Evolutionary conservation across 2,113 vertebrate species (phyloP).

Genomic region (Crocuta crocuta): DNA sequence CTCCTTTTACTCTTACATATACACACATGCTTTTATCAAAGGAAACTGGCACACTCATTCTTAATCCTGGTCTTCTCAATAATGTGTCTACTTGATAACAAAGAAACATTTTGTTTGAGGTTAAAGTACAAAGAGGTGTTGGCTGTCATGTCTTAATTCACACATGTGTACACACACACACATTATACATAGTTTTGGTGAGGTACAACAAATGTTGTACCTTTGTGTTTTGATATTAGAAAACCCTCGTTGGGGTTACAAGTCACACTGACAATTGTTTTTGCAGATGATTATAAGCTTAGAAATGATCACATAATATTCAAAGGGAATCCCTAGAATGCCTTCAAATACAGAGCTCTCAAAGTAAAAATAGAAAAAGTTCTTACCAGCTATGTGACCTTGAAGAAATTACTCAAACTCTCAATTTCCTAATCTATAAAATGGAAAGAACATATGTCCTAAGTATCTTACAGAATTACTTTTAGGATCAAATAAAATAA

Average conservation of each 20-base stretch:
- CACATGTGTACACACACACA: neutral
- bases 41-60: neutral
- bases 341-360: neutral
- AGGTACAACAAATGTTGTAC: neutral
- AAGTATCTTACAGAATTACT: neutral
- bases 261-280: slow-evolving; percentile 16
- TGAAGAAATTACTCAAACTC: slow-evolving; percentile 6
- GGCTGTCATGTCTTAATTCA: neutral
- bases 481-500: slow-evolving; percentile 39
- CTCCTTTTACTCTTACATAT: neutral
- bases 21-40: neutral
- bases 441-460: neutral
- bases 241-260: slow-evolving; percentile 13
- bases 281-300: neutral
- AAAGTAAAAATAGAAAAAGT: slow-evolving; percentile 26
- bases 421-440: slow-evolving; percentile 17
- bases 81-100: neutral
- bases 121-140: slow-evolving; percentile 30
- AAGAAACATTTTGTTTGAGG: neutral
- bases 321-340: slow-evolving; percentile 42
- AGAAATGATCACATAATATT: slow-evolving; percentile 29
- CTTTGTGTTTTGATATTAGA: neutral
- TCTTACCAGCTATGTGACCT: neutral
- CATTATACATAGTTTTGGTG: neutral
- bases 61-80: neutral